A percentile compares a stretch with the other conserved stretches of the same genome.
Evolutionary conservation across 2,888 invertebrate genomes (phyloP).

Genomic region (Fragum whitleyi): DNA sequence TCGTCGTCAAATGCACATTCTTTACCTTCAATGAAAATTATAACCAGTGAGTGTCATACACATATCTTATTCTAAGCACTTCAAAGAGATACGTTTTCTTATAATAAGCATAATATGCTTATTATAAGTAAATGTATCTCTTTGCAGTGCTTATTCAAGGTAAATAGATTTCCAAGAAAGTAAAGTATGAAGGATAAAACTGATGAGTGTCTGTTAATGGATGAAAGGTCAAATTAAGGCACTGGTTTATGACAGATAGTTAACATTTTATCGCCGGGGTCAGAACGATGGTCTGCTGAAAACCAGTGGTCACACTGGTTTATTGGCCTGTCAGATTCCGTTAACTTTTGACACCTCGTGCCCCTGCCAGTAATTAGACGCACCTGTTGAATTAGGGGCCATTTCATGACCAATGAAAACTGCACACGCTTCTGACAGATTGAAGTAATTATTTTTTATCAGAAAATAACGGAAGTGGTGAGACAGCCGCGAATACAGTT

Average conservation of each 20-base stretch:
- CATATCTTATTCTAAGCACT: too few relatives aligned
- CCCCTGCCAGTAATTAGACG: constrained; percentile 45
- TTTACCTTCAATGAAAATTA: too few relatives aligned
- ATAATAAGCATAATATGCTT: too few relatives aligned
- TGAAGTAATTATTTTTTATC: constrained; percentile 2
- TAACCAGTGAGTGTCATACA: too few relatives aligned
- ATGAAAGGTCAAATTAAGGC: constrained; percentile 10
- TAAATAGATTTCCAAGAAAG: too few relatives aligned
- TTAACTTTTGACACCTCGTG: constrained; percentile 41
- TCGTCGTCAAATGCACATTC: too few relatives aligned
- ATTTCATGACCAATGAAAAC: constrained; percentile 27
- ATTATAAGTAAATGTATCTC: too few relatives aligned
- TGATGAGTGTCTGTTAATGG: not conserved
- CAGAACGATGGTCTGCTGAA: constrained; percentile 1
- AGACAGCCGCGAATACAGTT: not conserved
- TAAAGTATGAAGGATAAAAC: too few relatives aligned
- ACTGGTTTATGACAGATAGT: constrained; percentile 27
- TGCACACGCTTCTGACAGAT: not conserved
- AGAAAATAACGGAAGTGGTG: constrained; percentile 1
- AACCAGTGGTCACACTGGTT: constrained; percentile 32
- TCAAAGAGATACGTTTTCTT: too few relatives aligned
- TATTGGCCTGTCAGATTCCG: constrained; percentile 51
- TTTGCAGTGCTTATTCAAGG: too few relatives aligned
- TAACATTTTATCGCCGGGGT: constrained; percentile 18
- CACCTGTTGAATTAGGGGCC: constrained; percentile 52